These are phyloP conservation scores for Aphelenchoides bicaudatus DNA, from an alignment of 2,888 invertebrate species.

Conservation along the genomic window DNA sequence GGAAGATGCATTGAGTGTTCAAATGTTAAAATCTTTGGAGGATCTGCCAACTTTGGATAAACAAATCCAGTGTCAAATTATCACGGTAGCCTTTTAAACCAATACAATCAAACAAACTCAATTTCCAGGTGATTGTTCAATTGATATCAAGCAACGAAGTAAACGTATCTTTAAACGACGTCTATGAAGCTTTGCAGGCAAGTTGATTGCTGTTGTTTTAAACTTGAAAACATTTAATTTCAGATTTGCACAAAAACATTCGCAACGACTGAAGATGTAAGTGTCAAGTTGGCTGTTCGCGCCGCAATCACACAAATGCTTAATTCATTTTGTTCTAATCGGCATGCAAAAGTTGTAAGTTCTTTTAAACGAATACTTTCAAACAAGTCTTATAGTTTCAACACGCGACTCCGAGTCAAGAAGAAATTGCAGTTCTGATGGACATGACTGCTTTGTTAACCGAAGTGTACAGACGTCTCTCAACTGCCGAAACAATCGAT, in stretches of 20 bases:
- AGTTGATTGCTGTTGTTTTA: not conserved
- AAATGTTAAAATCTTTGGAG: conserved; percentile 41
- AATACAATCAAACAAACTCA: not conserved
- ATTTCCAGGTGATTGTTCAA: conserved; percentile 49
- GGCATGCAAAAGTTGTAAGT: conserved; percentile 37
- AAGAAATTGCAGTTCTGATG: conserved; percentile 51
- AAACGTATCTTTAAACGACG: conserved; percentile 41
- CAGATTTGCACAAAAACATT: conserved; percentile 28
- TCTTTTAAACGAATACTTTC: not conserved
- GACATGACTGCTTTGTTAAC: conserved; percentile 49
- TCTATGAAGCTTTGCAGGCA: conserved; percentile 47
- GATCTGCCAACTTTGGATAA: conserved; percentile 49
- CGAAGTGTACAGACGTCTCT: conserved; percentile 28
- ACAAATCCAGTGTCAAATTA: conserved; percentile 48
- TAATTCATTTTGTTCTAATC: conserved; percentile 50
- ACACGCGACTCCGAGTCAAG: conserved; percentile 34
- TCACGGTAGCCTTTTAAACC: conserved; percentile 38
- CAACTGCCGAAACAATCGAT: conserved; percentile 24
- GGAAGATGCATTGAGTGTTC: conserved; percentile 75
- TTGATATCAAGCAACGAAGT: conserved; percentile 49
- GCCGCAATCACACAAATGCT: conserved; percentile 54
- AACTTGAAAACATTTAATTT: conserved; percentile 7
- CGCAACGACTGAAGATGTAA: conserved; percentile 38
- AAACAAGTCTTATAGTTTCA: not conserved
- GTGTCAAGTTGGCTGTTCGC: conserved; percentile 47